These are phyloP conservation scores for Oncorhynchus masou DNA, from an alignment of 2,113 vertebrate genomes.

Conservation along the genomic window DNA sequence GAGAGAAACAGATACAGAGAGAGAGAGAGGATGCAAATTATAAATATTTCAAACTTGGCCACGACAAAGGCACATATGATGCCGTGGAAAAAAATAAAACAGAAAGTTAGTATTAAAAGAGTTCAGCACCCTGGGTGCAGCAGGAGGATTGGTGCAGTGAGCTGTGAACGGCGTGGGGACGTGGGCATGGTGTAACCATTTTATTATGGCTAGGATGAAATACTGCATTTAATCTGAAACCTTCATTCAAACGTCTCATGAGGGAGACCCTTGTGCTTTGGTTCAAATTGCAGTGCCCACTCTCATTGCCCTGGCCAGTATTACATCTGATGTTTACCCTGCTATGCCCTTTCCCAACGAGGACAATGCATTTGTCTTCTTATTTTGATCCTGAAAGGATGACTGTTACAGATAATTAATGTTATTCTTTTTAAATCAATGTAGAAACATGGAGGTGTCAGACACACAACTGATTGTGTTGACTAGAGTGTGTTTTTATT, in stretches of 20 bases:
- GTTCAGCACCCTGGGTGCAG: slow-evolving; percentile 66
- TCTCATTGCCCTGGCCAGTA: slow-evolving; percentile 72
- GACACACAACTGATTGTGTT: not conserved
- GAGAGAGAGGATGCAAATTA: slow-evolving; percentile 25
- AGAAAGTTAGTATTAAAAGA: slow-evolving; percentile 68
- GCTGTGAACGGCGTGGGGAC: slow-evolving; percentile 21
- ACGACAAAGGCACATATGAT: slow-evolving; percentile 69
- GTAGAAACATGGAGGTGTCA: not conserved
- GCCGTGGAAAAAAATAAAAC: slow-evolving; percentile 77
- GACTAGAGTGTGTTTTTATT: not conserved
- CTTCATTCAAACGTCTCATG: slow-evolving; percentile 65
- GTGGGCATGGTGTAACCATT: slow-evolving; percentile 58
- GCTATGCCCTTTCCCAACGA: slow-evolving; percentile 68
- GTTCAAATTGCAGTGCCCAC: slow-evolving; percentile 75
- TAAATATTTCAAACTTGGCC: slow-evolving; percentile 68
- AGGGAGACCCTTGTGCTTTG: slow-evolving; percentile 54
- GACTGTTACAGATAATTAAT: not conserved
- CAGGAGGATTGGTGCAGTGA: slow-evolving; percentile 41
- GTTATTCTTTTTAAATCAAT: not conserved
- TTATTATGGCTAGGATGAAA: slow-evolving; percentile 54
- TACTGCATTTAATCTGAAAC: slow-evolving; percentile 72
- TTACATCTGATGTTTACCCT: slow-evolving; percentile 78
- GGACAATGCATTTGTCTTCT: slow-evolving; percentile 52
- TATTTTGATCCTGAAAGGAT: slow-evolving; percentile 3
- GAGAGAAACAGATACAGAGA: slow-evolving; percentile 17